Base-by-base conservation (phyloP, 2,888 invertebrate species). In the Cephus rjabovi region DNA sequence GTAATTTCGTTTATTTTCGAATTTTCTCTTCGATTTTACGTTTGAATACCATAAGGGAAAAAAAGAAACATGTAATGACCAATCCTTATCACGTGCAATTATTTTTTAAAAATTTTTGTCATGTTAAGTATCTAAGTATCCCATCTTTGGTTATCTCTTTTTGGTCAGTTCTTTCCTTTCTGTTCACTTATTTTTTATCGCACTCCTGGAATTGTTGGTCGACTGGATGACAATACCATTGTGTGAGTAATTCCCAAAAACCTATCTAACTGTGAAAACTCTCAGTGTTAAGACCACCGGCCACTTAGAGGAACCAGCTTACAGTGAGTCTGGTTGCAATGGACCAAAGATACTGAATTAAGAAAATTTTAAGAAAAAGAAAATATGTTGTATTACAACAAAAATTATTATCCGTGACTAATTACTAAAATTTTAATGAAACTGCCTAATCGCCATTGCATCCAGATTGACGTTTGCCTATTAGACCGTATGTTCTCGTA, bases 171-270 rank as follows among this genome's bases (percentile, higher is more conserved):
- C 77, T 79, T 84, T 83, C 79, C 78, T 80, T 85, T 82, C 81
- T 71, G 30, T 83, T 87, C 81, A 85, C 74, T 85, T 88, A 84
- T 87, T 85, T 89, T 71, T 89, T 88, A 90, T 89, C 89, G 90
- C 90, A 91, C 89, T 88, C 88, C 89, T 89, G 91, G 91, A 91
- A 90, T 91, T 89, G 90, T 91, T 91, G 90, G 89, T 90, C 91
- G 86, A 87, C 90, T 90, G 91, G 91, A 91, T 89, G 87, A 90
- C 89, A 88, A 90, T 90, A 86, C 83, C 83, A 86, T 40, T 87
- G 90, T 89, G 91, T 90, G 90, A 91, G 91, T 91, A 91, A 91
- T 81, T 82, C 85, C 85, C 87, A 79, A 81, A 81, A 83, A 82
- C 77, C 76, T 79, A 75, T 76, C 73, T 79, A 76, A 76, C 76